Base-by-base conservation (phyloP, 1,140 invertebrate genomes). In the Philopotamus ludificatus region DNA sequence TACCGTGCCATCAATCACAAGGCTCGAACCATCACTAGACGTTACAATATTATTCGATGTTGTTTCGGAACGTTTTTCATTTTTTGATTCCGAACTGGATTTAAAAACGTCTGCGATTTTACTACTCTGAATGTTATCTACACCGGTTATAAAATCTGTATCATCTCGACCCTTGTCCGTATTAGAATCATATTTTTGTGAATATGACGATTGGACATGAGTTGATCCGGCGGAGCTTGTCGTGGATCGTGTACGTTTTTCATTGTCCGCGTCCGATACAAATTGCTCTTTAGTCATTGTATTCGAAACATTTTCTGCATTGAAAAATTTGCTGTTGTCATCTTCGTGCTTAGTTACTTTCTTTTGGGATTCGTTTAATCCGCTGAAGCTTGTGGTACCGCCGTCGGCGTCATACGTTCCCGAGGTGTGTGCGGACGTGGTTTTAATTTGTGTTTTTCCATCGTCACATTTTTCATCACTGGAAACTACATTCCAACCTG, bases 221-320 rank as follows among this genome's bases (percentile, higher is more conserved):
- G 73, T 73, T 7, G 79, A 78, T 0, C 76, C 76, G 7, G 78
- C 78, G 0, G 79, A 78, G 53, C 76, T 83, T 10, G 77, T 81
- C 12, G 74, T 76, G 1, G 78, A 78, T 25, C 75, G 77, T 60
- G 80, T 79, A 44, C 76, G 75, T 1, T 74, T 76, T 26, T 80
- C 81, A 49, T 81, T 77, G 49, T 76, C 81, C 10, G 75, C 79
- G 59, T 85, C 80, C 39, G 81, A 81, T 18, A 81, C 76, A n/a
- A 85, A 81, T 71, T 85, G 81, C 72, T 87, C 85, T 63, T 81
- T 79, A 3, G 85, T 78, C 18, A 84, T 79, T 9, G 83, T 84
- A 66, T 81, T 82, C 2, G 83, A 82, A 61, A 77, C 76, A 45
- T 79, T 79, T 53, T 84, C 82, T 22, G 83, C 79, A 23, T 83